Percentiles rank a stretch among this genome's conserved stretches.
Conservation (phyloP, 2,113 vertebrate genomes). For the Eudyptes chrysolophus region DNA sequence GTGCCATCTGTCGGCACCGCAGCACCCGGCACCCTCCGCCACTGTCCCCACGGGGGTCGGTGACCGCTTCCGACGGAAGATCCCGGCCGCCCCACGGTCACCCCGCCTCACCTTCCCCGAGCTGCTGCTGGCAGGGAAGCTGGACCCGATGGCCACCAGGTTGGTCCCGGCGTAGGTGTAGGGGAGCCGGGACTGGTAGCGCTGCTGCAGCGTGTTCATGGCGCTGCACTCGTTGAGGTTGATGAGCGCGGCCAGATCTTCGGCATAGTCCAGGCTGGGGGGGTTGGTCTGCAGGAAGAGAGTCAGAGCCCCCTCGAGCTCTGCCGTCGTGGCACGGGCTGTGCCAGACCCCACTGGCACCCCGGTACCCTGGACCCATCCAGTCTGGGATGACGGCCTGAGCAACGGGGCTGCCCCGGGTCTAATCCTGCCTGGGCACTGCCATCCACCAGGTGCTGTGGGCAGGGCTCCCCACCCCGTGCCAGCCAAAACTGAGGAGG, state of each 20-base stretch:
- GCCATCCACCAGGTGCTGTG: fast-evolving
- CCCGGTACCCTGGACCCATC: background rate
- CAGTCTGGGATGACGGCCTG: fast-evolving
- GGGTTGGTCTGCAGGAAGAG: slow-evolving; percentile 82
- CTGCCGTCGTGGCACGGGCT: fast-evolving
- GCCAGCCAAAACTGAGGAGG: fast-evolving
- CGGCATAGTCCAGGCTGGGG: slow-evolving; percentile 79
- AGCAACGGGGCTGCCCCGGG: fast-evolving
- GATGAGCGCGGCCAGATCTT: slow-evolving; percentile 85
- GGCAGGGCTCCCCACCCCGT: background rate
- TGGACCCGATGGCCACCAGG: slow-evolving; percentile 73
- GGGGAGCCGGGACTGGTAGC: slow-evolving; percentile 74
- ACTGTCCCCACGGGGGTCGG: background rate
- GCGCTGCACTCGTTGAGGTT: slow-evolving; percentile 84
- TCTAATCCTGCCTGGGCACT: background rate
- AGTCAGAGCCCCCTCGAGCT: background rate
- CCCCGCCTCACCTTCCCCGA: slow-evolving; percentile 72
- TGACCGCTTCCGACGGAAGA: background rate
- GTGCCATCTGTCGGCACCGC: slow-evolving; percentile 41
- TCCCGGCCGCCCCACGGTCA: fast-evolving
- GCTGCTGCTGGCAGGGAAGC: slow-evolving; percentile 34
- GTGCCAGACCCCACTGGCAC: background rate
- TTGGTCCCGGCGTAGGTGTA: slow-evolving; percentile 81
- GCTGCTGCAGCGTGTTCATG: slow-evolving; percentile 80
- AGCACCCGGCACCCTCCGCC: background rate